Percentiles rank a stretch among this genome's conserved stretches.
phyloP scores from a whole-genome alignment of 2,113 vertebrate genomes.

The Clarias batrachus region DNA sequence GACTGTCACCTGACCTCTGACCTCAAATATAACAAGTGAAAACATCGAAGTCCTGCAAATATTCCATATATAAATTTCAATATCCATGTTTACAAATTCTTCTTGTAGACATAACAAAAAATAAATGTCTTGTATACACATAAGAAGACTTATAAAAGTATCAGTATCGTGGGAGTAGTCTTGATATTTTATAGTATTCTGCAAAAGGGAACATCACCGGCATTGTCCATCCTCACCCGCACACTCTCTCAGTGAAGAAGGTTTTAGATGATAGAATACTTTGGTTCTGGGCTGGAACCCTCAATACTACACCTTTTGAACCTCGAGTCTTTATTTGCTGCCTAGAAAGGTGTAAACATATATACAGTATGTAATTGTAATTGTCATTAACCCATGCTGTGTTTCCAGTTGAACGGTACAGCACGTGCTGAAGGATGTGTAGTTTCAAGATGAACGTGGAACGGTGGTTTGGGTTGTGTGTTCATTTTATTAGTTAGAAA shows the following conservation, averaged over 20 bases:
- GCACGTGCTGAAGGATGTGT: neutral
- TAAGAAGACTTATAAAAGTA: neutral
- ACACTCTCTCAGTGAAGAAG: neutral
- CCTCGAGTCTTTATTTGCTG: neutral
- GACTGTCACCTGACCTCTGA: too few species aligned
- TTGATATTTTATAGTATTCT: neutral
- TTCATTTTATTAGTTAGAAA: neutral
- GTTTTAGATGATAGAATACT: neutral
- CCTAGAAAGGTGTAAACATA: neutral
- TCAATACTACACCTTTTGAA: neutral
- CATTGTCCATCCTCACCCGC: neutral
- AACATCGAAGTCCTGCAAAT: neutral
- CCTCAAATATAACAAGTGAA: neutral
- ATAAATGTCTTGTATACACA: neutral
- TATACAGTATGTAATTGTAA: too few species aligned
- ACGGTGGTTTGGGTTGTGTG: too few species aligned
- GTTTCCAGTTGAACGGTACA: neutral
- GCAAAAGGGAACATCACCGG: neutral
- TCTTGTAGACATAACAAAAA: neutral
- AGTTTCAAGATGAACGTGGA: neutral
- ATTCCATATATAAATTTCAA: neutral
- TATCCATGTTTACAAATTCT: too few species aligned
- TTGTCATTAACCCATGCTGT: too few species aligned
- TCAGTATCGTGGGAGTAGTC: neutral
- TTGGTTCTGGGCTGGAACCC: neutral